A percentile compares a stretch with the other conserved stretches of the same genome.
These are phyloP conservation scores for Prunella himalayana DNA, from an alignment of 2,113 vertebrate genomes.

Conservation along the genomic window DNA sequence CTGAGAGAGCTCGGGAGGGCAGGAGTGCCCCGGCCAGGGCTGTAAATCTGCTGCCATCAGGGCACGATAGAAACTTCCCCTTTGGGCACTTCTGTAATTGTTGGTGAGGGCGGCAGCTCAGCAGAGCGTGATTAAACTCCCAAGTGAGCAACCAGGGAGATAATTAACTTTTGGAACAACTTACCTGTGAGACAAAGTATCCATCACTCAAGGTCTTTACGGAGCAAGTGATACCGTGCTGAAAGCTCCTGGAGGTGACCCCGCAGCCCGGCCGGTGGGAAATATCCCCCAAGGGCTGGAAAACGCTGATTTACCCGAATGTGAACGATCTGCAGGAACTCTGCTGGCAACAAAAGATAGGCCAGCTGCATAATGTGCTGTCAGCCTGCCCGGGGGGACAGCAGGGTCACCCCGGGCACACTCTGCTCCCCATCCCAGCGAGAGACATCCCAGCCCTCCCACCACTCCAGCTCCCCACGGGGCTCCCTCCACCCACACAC, in stretches of 20 bases:
- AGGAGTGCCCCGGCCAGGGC: fast-evolving
- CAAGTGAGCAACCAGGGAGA: constrained; percentile 19
- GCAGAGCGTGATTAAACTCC: constrained; percentile 21
- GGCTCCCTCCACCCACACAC: not conserved
- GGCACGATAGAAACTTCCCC: constrained; percentile 17
- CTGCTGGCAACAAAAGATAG: not conserved
- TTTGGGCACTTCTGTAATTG: constrained; percentile 20
- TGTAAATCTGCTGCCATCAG: not conserved
- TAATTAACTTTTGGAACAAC: constrained; percentile 51
- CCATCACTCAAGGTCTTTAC: constrained; percentile 8
- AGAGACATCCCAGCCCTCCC: not conserved
- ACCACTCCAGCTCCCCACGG: fast-evolving
- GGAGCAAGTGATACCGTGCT: not conserved
- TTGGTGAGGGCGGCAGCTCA: not conserved
- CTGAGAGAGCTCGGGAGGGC: not conserved
- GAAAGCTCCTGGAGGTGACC: constrained; percentile 42
- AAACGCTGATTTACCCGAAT: constrained; percentile 36
- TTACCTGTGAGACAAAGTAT: not conserved
- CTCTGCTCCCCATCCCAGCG: not conserved
- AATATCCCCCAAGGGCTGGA: not conserved
- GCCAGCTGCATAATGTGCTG: not conserved
- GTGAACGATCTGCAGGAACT: not conserved
- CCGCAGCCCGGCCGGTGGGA: not conserved
- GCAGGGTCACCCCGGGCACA: not conserved
- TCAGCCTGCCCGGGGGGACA: not conserved